phyloP scores from a whole-genome alignment of 2,888 invertebrate genomes.

The Ommatoiulus sabulosus region DNA sequence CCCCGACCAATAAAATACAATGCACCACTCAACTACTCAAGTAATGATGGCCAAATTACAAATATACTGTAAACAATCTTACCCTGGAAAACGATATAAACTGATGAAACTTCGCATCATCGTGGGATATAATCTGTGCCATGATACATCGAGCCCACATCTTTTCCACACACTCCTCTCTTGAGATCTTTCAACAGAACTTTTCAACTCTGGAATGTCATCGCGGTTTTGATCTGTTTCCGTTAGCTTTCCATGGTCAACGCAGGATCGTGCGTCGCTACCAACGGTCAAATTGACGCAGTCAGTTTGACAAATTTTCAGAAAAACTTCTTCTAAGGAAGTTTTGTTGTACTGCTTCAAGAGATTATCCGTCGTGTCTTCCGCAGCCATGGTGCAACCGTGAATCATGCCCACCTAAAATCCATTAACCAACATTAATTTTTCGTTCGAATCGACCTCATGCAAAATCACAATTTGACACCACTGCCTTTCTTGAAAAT shows the following conservation, averaged over 20 bases:
- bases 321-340: background rate
- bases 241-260: background rate
- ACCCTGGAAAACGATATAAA: slow-evolving; percentile 21
- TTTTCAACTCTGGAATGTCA: background rate
- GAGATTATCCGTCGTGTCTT: background rate
- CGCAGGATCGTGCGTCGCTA: too few species aligned
- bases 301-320: background rate
- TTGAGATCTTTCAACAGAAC: background rate
- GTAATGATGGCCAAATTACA: too few species aligned
- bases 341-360: background rate
- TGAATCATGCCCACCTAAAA: background rate
- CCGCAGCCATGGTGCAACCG: slow-evolving; percentile 2
- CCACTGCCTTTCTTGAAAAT: background rate
- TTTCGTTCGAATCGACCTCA: background rate
- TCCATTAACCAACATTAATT: background rate
- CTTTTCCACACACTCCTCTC: background rate
- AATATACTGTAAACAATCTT: background rate
- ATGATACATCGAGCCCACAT: background rate
- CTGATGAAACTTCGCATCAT: background rate
- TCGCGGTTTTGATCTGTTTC: background rate
- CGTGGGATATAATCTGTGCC: background rate
- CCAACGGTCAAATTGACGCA: background rate
- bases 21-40: too few species aligned
- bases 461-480: background rate
- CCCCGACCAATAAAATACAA: too few species aligned